Conservation (phyloP, 2,888 invertebrate genomes). For the Poecilobothrus nobilitatus region DNA sequence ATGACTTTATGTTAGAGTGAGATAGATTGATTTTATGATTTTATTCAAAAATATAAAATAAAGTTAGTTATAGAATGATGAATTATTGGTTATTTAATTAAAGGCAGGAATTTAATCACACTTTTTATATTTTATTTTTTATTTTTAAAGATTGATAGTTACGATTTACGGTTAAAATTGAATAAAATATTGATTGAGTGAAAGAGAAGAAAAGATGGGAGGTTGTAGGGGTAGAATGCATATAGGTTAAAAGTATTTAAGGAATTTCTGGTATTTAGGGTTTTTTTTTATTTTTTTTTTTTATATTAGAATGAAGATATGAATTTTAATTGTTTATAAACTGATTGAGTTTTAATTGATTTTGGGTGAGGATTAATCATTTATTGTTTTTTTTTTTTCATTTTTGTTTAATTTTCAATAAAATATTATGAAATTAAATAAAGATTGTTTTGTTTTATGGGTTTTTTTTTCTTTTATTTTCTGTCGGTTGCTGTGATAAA, state of each 20-base stretch:
- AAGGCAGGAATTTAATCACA: not conserved
- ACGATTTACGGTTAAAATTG: too few species aligned
- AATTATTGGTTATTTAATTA: constrained; percentile 6
- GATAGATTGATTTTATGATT: not conserved
- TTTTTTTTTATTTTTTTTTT: not conserved
- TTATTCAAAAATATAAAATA: not conserved
- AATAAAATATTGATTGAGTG: too few species aligned
- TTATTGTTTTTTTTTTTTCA: not conserved
- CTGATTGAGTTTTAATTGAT: not conserved
- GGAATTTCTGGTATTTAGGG: too few species aligned
- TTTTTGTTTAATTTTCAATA: not conserved
- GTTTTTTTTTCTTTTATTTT: not conserved
- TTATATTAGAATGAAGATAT: not conserved
- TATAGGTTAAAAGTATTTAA: too few species aligned
- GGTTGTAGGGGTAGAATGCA: too few species aligned
- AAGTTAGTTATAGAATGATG: not conserved
- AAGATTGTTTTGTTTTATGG: not conserved
- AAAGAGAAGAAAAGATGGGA: too few species aligned
- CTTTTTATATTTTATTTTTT: not conserved
- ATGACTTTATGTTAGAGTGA: not conserved
- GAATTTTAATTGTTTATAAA: not conserved
- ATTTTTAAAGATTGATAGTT: too few species aligned
- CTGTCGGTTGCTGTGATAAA: too few species aligned
- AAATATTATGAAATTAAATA: not conserved
- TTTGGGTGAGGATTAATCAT: not conserved